Percentiles rank a stretch among this genome's conserved stretches.
These are phyloP conservation scores for Ostrea edulis DNA, from an alignment of 1,140 invertebrate species.

Conservation along the genomic window DNA sequence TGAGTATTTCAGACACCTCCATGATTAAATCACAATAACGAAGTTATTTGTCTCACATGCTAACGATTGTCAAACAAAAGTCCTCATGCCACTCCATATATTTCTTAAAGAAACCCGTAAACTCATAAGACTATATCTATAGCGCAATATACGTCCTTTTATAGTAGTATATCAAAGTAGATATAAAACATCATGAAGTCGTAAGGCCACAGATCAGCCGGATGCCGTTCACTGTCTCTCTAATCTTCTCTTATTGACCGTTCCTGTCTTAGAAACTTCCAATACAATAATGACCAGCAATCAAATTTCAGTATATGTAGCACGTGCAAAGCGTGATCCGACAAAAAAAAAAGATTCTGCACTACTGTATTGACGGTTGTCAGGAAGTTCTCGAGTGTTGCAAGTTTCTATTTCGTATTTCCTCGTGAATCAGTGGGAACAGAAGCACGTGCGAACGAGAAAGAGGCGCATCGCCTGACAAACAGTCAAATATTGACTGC, in stretches of 20 bases:
- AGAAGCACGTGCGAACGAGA: neutral
- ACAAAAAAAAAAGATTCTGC: slow-evolving; percentile 8
- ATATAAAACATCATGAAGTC: neutral
- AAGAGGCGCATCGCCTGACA: slow-evolving; percentile 24
- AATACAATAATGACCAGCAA: slow-evolving; percentile 26
- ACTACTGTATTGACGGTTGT: neutral
- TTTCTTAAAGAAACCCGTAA: neutral
- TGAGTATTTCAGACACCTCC: neutral
- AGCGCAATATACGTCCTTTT: neutral
- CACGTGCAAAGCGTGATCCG: slow-evolving; percentile 21
- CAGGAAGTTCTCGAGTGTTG: neutral
- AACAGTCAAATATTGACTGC: slow-evolving; percentile 38
- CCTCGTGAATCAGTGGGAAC: slow-evolving; percentile 6
- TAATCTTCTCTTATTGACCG: slow-evolving; percentile 18
- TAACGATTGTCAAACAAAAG: neutral
- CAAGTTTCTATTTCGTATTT: slow-evolving; percentile 14
- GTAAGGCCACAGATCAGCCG: neutral
- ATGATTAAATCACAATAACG: neutral
- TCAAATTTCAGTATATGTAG: slow-evolving; percentile 28
- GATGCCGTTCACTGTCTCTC: neutral
- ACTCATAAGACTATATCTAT: neutral
- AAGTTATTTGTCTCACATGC: neutral
- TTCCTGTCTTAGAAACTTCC: slow-evolving; percentile 5
- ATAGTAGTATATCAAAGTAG: slow-evolving; percentile 4
- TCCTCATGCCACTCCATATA: neutral